phyloP scores from a whole-genome alignment of 2,797 vertebrate genomes.

The Falco biarmicus region DNA sequence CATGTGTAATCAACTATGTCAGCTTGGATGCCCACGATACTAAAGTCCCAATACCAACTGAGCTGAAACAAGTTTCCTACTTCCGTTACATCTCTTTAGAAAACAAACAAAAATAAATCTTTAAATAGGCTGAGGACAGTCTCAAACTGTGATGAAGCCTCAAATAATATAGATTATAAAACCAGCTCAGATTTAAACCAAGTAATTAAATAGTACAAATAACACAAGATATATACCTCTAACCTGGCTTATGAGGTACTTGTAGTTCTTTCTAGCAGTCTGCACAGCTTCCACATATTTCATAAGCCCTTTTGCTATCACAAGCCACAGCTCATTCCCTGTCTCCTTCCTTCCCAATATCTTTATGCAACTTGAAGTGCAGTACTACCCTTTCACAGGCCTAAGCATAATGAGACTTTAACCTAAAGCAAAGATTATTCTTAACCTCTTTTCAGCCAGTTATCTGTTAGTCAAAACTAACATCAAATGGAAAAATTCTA shows the following conservation, averaged over 20 bases:
- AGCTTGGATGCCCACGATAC: neutral
- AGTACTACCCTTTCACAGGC: neutral
- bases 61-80: neutral
- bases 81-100: neutral
- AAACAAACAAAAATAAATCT: neutral
- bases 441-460: neutral
- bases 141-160: neutral
- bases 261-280: neutral
- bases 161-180: neutral
- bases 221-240: neutral
- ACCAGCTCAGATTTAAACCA: neutral
- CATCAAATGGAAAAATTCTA: neutral
- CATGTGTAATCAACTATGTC: fast-evolving
- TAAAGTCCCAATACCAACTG: neutral
- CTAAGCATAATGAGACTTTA: neutral
- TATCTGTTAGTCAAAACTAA: neutral
- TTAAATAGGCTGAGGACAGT: neutral
- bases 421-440: neutral
- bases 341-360: neutral
- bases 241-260: neutral
- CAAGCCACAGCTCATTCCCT: neutral
- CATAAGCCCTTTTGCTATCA: neutral
- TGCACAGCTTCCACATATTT: neutral
- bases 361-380: neutral
- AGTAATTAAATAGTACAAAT: neutral